These are phyloP conservation scores for Danaus chrysippus DNA, from an alignment of 2,888 invertebrate species.

Conservation along the genomic window DNA sequence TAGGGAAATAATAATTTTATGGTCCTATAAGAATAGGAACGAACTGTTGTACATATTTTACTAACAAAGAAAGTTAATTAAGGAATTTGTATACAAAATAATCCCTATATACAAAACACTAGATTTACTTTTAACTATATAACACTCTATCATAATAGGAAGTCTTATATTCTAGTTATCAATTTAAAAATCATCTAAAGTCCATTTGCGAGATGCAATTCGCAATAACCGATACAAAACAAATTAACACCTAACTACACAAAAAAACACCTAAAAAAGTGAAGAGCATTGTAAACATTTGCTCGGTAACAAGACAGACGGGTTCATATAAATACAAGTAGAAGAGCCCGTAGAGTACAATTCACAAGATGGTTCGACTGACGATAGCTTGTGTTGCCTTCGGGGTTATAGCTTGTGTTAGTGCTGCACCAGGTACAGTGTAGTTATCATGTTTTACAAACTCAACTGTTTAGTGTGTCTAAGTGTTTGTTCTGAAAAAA, in stretches of 20 bases:
- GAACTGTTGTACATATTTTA: too few species aligned
- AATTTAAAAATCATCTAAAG: background rate
- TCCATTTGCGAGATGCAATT: background rate
- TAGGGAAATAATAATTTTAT: too few species aligned
- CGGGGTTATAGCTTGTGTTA: constrained; percentile 55
- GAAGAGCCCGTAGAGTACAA: constrained; percentile 37
- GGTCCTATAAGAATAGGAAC: too few species aligned
- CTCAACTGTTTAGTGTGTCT: too few species aligned
- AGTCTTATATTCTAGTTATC: background rate
- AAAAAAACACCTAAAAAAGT: constrained; percentile 50
- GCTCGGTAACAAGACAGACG: constrained; percentile 54
- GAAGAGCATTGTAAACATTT: constrained; percentile 53
- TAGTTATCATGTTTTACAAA: too few species aligned
- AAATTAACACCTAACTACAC: constrained; percentile 5
- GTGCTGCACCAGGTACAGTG: constrained; percentile 59
- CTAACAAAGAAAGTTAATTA: too few species aligned
- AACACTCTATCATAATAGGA: too few species aligned
- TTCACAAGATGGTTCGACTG: constrained; percentile 57
- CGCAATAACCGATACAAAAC: background rate
- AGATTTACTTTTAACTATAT: too few species aligned
- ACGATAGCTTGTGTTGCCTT: constrained; percentile 53
- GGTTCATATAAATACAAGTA: constrained; percentile 50
- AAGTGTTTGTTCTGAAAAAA: too few species aligned
- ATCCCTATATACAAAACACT: too few species aligned
- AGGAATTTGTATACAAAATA: too few species aligned